A percentile compares a stretch with the other conserved stretches of the same genome.
Evolutionary conservation across 2,113 vertebrate species (phyloP).

Genomic region (Trogon surrucura): DNA sequence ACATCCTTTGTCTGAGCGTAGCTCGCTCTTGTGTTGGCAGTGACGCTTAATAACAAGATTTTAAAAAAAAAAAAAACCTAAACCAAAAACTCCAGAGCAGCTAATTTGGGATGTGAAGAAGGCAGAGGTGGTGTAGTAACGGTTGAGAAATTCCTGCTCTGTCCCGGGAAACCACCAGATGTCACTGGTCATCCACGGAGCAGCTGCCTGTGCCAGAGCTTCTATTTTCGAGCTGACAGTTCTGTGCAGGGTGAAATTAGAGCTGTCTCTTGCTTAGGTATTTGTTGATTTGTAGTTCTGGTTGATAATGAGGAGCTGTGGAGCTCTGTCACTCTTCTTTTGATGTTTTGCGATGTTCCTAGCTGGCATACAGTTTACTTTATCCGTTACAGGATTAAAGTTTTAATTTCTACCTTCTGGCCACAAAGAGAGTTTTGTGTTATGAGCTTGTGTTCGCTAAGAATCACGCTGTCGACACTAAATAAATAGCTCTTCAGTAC

Average conservation of each 20-base stretch:
- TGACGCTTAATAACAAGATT: neutral
- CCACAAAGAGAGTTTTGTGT: neutral
- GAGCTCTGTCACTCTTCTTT: neutral
- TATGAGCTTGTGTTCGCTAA: accelerated
- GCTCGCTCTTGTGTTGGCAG: neutral
- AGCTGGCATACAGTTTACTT: neutral
- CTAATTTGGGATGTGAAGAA: neutral
- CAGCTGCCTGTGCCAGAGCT: neutral
- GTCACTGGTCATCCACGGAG: slow-evolving; percentile 9
- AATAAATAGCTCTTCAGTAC: neutral
- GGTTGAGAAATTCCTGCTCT: neutral
- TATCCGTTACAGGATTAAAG: neutral
- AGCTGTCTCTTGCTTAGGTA: neutral
- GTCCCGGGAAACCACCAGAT: slow-evolving; percentile 21
- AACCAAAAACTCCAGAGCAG: neutral
- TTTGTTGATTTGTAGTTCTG: neutral
- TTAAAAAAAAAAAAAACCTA: neutral
- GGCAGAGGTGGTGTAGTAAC: neutral
- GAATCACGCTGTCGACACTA: neutral
- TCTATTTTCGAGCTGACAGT: neutral
- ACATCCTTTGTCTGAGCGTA: neutral
- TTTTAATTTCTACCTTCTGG: neutral
- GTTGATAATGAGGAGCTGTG: neutral
- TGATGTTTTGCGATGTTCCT: accelerated
- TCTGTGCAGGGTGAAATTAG: neutral